These are phyloP conservation scores for Tringa solitaria DNA, from an alignment of 2,113 vertebrate species.

Conservation along the genomic window DNA sequence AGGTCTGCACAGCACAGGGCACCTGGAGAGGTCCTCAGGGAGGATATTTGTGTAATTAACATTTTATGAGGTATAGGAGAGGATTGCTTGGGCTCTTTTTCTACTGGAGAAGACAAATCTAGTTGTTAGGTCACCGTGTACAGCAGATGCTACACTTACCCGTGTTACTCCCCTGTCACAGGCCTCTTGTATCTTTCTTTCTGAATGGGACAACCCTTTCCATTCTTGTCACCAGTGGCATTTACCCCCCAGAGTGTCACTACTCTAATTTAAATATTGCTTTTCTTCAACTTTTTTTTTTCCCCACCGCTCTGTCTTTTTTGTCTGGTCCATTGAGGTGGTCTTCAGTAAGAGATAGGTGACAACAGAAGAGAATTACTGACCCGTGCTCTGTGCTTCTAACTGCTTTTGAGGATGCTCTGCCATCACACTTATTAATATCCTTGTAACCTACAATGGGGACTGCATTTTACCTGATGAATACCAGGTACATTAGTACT, in stretches of 20 bases:
- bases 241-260: not conserved
- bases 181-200: not conserved
- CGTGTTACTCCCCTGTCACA: not conserved
- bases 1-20: not conserved
- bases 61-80: not conserved
- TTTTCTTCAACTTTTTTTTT: not conserved
- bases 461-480: not conserved
- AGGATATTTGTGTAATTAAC: not conserved
- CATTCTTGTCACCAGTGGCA: not conserved
- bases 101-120: not conserved
- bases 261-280: not conserved
- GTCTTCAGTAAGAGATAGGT: not conserved
- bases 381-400: not conserved
- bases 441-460: not conserved
- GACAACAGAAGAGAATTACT: not conserved
- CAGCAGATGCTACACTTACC: accelerated
- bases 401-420: not conserved
- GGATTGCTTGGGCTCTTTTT: not conserved
- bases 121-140: not conserved
- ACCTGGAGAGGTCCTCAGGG: accelerated
- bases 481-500: not conserved
- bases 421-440: not conserved
- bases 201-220: not conserved
- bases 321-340: not conserved
- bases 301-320: accelerated